Base-by-base conservation (phyloP, 1,140 invertebrate genomes). In the Achroia grisella region DNA sequence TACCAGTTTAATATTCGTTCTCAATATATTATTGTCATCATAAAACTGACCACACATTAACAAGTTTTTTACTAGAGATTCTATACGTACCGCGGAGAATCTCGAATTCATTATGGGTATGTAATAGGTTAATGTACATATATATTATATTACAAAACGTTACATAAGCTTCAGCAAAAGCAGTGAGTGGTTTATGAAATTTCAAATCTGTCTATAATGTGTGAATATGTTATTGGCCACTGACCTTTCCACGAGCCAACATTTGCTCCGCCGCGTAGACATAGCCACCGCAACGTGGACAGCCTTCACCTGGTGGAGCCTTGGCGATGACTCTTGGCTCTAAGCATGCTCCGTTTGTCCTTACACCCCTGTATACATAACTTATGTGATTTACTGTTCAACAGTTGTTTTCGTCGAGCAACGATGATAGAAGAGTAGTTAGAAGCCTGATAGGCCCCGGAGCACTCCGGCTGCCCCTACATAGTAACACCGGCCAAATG, bases 201-300 rank as follows among this genome's bases (percentile, higher is more conserved):
- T 23, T 23, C 17, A 23, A 3, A 2, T 23, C 17, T 23, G 17
- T 2, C 17, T 23, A 6, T 23, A 23, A 31, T 30, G 28, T 23
- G 2, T 39, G 14, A 10, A 10, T 15, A 32, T 15, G 14, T 28
- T 12, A 42, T 9, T 39, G 13, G 10, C 4, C 35, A 89, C 90
- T 93, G 88, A 95, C 94, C 88, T 92, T 89, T 88, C 95, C 95
- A 62, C 94, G 90, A 49, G 95, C 95, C 69, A 97, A 88, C 95
- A 97, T 97, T 86, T 96, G 95, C 86, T 97, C 96, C 39, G 96
- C 96, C 48, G 94, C 95, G 83, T 97, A 98, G 12, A 97, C 96
- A 73, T 88, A 96, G 56, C 96, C 96, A 39, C 94, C 95, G 76
- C 96, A 97, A 52, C 95, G 89, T 13, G 95, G 95, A 66, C 95